Evolutionary conservation across 2,797 vertebrate species (phyloP).

Genomic region (Coendou prehensilis): DNA sequence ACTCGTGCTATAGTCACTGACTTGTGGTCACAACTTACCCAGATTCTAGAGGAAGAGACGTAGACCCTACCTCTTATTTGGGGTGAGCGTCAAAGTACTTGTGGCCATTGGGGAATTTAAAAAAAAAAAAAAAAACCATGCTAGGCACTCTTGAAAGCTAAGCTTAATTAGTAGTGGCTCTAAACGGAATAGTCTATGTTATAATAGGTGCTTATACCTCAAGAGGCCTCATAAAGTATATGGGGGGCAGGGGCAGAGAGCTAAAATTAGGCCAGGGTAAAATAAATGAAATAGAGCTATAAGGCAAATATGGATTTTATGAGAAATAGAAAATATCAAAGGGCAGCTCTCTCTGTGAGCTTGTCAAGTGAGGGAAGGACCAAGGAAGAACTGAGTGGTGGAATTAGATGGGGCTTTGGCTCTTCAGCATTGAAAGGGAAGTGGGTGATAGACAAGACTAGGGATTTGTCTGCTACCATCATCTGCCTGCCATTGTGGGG

Average conservation of each 20-base stretch:
- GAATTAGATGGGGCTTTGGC: constrained; percentile 28
- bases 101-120: background rate
- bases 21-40: background rate
- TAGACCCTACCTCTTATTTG: background rate
- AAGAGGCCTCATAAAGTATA: constrained; percentile 70
- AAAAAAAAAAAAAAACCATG: background rate
- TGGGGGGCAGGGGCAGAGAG: constrained; percentile 41
- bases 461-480: background rate
- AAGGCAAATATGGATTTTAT: constrained; percentile 76
- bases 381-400: background rate
- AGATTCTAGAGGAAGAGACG: constrained; percentile 27
- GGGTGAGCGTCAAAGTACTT: constrained; percentile 51
- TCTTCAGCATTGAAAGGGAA: constrained; percentile 47
- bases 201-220: constrained; percentile 70
- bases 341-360: constrained; percentile 52
- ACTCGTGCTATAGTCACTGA: background rate
- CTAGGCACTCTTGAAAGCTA: constrained; percentile 71
- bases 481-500: constrained; percentile 11
- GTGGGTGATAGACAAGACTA: background rate
- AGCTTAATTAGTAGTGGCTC: constrained; percentile 81
- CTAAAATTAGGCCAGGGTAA: constrained; percentile 81
- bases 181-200: constrained; percentile 76
- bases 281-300: constrained; percentile 74
- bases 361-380: constrained; percentile 7
- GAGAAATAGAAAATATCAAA: constrained; percentile 72